These are phyloP conservation scores for Melinaea menophilus DNA, from an alignment of 2,888 invertebrate species.

Conservation along the genomic window DNA sequence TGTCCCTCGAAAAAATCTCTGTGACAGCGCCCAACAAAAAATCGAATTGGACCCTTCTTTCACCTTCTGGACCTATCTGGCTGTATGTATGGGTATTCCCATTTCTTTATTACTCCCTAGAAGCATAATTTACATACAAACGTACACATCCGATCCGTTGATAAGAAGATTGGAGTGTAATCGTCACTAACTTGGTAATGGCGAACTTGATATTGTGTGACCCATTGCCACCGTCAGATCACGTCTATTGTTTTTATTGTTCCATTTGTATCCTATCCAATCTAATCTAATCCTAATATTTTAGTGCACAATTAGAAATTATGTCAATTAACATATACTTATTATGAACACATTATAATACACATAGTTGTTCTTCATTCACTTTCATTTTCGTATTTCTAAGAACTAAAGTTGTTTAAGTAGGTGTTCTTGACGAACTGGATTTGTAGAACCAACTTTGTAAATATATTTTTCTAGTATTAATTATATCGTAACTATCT, in stretches of 20 bases:
- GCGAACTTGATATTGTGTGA: constrained; percentile 58
- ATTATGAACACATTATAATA: too few relatives aligned
- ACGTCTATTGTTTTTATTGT: not conserved
- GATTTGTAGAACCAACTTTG: too few relatives aligned
- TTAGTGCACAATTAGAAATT: too few relatives aligned
- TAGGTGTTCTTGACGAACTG: too few relatives aligned
- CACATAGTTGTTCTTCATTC: not conserved
- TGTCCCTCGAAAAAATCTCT: constrained; percentile 75
- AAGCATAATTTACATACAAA: constrained; percentile 20
- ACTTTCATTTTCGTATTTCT: too few relatives aligned
- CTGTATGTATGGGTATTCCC: constrained; percentile 59
- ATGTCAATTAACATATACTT: too few relatives aligned
- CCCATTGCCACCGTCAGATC: constrained; percentile 47
- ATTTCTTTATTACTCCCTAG: constrained; percentile 25
- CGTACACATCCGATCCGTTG: constrained; percentile 52
- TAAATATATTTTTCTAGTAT: too few relatives aligned
- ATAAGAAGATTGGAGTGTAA: constrained; percentile 67
- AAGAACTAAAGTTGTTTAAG: too few relatives aligned
- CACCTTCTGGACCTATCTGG: constrained; percentile 86
- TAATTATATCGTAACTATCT: too few relatives aligned
- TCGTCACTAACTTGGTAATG: constrained; percentile 68
- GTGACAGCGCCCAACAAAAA: constrained; percentile 77
- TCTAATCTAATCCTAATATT: too few relatives aligned
- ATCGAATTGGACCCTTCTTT: constrained; percentile 80
- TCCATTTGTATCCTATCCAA: not conserved